phyloP scores from a whole-genome alignment of 2,888 invertebrate species.

The Girardia tigrina region DNA sequence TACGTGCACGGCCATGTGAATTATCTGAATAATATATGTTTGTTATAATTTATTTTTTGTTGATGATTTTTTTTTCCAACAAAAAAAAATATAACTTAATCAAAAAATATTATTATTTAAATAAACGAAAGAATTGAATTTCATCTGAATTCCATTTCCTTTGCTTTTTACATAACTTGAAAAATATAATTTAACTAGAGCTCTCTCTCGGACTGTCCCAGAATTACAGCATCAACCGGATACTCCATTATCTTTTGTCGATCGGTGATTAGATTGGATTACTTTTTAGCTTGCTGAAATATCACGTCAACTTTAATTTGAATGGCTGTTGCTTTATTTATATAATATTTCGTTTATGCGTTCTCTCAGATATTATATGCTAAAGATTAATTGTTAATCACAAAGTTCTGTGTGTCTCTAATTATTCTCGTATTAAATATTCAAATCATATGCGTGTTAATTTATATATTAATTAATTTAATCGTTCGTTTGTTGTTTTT shows the following conservation, averaged over 20 bases:
- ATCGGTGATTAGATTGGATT: not conserved
- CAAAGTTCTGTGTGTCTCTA: not conserved
- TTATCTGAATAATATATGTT: too few species aligned
- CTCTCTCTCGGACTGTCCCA: not conserved
- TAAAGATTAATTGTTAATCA: not conserved
- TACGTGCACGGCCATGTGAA: too few species aligned
- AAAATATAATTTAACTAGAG: not conserved
- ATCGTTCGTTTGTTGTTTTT: too few species aligned
- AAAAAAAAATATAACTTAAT: too few species aligned
- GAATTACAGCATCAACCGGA: not conserved
- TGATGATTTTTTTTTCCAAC: too few species aligned
- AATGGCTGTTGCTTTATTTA: not conserved
- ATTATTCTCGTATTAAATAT: not conserved
- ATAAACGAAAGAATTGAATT: slow-evolving; percentile 13
- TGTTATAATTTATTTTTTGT: too few species aligned
- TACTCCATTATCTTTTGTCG: not conserved
- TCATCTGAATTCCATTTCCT: slow-evolving; percentile 11
- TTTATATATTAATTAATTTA: not conserved
- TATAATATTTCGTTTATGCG: not conserved
- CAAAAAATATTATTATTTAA: too few species aligned
- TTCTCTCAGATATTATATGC: not conserved
- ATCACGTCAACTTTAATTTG: not conserved
- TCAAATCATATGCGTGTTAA: not conserved
- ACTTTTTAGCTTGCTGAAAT: not conserved
- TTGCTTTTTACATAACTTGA: not conserved